Evolutionary conservation across 2,888 invertebrate genomes (phyloP).

Genomic region (Drosophila kokeensis): DNA sequence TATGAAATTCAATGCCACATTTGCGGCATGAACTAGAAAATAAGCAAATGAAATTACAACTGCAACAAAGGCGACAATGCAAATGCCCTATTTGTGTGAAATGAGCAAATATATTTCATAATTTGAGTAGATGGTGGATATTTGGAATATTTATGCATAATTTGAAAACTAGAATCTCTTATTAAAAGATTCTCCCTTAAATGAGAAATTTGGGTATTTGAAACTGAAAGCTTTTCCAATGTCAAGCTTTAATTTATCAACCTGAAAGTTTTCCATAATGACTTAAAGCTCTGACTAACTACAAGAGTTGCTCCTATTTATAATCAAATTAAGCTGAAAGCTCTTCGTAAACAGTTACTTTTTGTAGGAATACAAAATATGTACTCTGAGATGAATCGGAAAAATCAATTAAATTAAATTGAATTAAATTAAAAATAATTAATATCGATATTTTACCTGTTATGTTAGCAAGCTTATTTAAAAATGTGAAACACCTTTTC

Average conservation of each 20-base stretch:
- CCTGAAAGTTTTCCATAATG: not conserved
- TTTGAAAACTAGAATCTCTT: not conserved
- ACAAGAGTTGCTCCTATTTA: not conserved
- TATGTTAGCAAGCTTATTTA: accelerated
- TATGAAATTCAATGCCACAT: constrained; percentile 82
- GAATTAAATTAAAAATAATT: not conserved
- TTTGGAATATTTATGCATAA: not conserved
- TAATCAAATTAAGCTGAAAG: not conserved
- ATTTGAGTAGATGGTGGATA: not conserved
- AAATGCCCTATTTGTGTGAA: constrained; percentile 26
- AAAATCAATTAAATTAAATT: not conserved
- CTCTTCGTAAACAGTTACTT: not conserved
- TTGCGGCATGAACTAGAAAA: constrained; percentile 78
- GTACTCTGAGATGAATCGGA: not conserved
- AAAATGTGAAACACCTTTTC: not conserved
- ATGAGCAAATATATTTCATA: not conserved
- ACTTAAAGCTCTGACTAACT: not conserved
- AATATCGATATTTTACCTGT: not conserved
- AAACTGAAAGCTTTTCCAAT: not conserved
- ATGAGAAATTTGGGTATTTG: not conserved
- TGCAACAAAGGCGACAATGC: not conserved
- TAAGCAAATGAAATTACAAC: constrained; percentile 28
- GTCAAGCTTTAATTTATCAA: not conserved
- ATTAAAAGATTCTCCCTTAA: not conserved
- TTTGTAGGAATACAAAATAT: not conserved